Percentiles rank a stretch among this genome's conserved stretches.
These are phyloP conservation scores for Oreochromis aureus DNA, from an alignment of 2,113 vertebrate genomes.

Conservation along the genomic window DNA sequence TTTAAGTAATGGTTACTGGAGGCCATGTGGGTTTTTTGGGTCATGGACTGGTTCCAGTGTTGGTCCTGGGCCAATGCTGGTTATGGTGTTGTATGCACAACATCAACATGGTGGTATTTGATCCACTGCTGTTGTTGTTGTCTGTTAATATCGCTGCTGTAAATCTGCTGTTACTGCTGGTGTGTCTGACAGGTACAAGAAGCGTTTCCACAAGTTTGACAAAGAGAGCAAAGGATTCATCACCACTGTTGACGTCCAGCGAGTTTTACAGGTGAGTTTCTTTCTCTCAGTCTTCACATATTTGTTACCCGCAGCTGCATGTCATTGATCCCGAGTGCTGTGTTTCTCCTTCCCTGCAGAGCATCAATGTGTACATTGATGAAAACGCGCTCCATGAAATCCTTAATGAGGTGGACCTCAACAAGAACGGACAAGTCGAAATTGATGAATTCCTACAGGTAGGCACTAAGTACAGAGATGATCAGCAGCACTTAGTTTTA, in stretches of 20 bases:
- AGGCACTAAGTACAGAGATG: background rate
- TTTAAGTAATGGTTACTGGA: background rate
- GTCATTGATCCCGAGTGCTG: background rate
- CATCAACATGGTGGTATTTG: background rate
- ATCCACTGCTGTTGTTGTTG: background rate
- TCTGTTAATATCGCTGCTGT: background rate
- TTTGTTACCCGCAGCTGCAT: background rate
- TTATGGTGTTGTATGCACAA: background rate
- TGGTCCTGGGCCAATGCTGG: background rate
- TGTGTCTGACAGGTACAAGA: constrained; percentile 82
- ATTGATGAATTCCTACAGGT: constrained; percentile 93
- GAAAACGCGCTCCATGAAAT: constrained; percentile 92
- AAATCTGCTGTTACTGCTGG: background rate
- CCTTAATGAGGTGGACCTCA: constrained; percentile 92
- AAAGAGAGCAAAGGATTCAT: constrained; percentile 95
- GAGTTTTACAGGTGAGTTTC: constrained; percentile 81
- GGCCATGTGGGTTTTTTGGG: background rate
- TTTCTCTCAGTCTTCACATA: background rate
- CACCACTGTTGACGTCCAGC: constrained; percentile 89
- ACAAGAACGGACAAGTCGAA: constrained; percentile 98
- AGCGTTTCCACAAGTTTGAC: constrained; percentile 94
- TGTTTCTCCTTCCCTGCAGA: constrained; percentile 67
- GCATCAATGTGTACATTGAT: constrained; percentile 85
- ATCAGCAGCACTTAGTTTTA: background rate
- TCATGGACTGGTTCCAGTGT: background rate